Percentiles rank a stretch among this genome's conserved stretches.
Evolutionary conservation across 2,888 invertebrate species (phyloP).

Genomic region (Lissonota sp.): DNA sequence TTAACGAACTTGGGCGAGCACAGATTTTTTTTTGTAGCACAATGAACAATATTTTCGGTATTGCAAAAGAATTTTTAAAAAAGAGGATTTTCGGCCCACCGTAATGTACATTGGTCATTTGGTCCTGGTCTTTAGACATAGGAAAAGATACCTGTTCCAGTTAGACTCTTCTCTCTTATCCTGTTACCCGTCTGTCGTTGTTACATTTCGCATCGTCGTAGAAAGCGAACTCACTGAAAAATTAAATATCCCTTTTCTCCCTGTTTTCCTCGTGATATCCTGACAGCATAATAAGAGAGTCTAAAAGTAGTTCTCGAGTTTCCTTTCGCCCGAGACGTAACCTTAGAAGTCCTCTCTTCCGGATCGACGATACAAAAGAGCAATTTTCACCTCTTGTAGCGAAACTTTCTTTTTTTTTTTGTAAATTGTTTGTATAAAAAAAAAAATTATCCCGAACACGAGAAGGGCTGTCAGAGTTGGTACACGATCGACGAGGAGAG

Average conservation of each 20-base stretch:
- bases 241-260: slow-evolving; percentile 59
- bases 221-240: slow-evolving; percentile 58
- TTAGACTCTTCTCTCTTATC: slow-evolving; percentile 39
- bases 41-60: too few species aligned
- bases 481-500: slow-evolving; percentile 9
- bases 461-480: not conserved
- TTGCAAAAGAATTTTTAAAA: not conserved
- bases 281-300: slow-evolving; percentile 19
- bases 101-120: slow-evolving; percentile 22
- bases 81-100: not conserved
- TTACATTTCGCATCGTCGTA: slow-evolving; percentile 20
- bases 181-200: slow-evolving; percentile 25
- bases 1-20: too few species aligned
- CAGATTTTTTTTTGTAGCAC: too few species aligned
- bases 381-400: slow-evolving; percentile 3
- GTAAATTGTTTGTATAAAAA: not conserved
- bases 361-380: slow-evolving; percentile 25
- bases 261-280: slow-evolving; percentile 26
- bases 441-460: not conserved
- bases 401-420: not conserved
- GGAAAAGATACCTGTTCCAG: slow-evolving; percentile 10
- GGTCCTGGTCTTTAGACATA: not conserved
- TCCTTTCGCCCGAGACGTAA: slow-evolving; percentile 14
- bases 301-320: slow-evolving; percentile 19
- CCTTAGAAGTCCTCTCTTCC: slow-evolving; percentile 24